Base-by-base conservation (phyloP, 1,140 invertebrate genomes). In the Trichonephila clavipes region DNA sequence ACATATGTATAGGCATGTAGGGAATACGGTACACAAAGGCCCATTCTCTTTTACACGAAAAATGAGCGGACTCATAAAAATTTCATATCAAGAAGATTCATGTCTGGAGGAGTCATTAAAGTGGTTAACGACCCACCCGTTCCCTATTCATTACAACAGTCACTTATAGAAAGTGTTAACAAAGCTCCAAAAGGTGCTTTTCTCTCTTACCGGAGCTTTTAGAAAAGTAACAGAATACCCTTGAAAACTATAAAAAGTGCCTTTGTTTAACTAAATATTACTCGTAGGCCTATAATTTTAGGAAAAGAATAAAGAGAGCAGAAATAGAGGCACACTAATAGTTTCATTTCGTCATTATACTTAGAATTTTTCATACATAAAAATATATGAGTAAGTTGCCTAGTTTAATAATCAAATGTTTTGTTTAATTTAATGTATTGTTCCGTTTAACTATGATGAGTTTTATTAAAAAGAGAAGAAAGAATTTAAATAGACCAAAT, bases 61-160 rank as follows among this genome's bases (percentile, higher is more conserved):
- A 77, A 40, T 40, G 72, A 34, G 72, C 12, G 19, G 34, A 28
- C 72, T 40, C 72, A 77, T 77, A 77, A 77, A 77, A 77, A 64
- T 64, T 64, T 64, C 62, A 19, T 64, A 64, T 64, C 62, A 19
- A 77, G 72, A 77, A 77, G 28, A 77, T 77, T 77, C 72, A 40
- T 77, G 28, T 7, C 14, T 77, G 72, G 28, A 77, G 34, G 24
- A 34, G 16, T 34, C 72, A 77, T 77, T 77, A 77, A 77, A 77
- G 5, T 16, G 34, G 34, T 6, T 28, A 77, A 40, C 72, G 72
- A 77, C 16, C 72, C 14, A 18, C 16, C 16, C 28, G 72, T 72
- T 16, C 28, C 28, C 69, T 72, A 66, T 66, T 66, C 64, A 66
- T 66, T 24, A 77, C 16, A 28, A 40, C 28, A 28, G 28, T 24